phyloP scores from a whole-genome alignment of 2,113 vertebrate species.

The Dromaius novaehollandiae region DNA sequence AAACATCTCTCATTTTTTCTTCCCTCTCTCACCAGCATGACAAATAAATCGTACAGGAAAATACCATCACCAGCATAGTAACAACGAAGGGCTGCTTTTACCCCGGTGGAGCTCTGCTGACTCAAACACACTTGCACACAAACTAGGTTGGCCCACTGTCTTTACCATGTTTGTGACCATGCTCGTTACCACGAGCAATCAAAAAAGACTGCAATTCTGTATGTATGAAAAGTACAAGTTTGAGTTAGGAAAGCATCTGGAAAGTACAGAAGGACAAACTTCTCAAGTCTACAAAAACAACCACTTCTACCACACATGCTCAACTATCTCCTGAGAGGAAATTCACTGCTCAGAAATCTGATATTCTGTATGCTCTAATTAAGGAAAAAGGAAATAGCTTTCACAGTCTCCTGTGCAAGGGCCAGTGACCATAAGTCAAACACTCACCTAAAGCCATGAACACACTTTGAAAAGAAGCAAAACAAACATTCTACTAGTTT shows the following conservation, averaged over 20 bases:
- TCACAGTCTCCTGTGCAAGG: constrained; percentile 19
- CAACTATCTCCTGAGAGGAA: constrained; percentile 52
- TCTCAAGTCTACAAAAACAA: constrained; percentile 15
- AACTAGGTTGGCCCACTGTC: neutral
- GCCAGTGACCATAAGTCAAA: constrained; percentile 49
- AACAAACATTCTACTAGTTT: constrained; percentile 40
- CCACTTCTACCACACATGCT: neutral
- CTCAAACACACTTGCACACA: neutral
- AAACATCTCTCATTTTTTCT: constrained; percentile 19
- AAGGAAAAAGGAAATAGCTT: constrained; percentile 56
- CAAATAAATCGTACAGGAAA: neutral
- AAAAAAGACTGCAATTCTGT: neutral
- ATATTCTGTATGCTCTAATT: constrained; percentile 28
- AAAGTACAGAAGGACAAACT: neutral
- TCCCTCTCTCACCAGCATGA: neutral
- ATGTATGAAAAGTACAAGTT: neutral
- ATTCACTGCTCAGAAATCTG: constrained; percentile 26
- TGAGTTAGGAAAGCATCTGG: neutral
- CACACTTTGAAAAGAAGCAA: constrained; percentile 48
- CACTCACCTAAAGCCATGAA: constrained; percentile 38
- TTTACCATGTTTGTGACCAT: neutral
- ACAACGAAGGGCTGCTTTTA: neutral
- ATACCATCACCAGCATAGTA: neutral
- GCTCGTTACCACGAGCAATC: neutral
- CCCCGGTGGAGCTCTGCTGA: neutral